Base-by-base conservation (phyloP, 2,797 vertebrate genomes). In the Carduelis carduelis region DNA sequence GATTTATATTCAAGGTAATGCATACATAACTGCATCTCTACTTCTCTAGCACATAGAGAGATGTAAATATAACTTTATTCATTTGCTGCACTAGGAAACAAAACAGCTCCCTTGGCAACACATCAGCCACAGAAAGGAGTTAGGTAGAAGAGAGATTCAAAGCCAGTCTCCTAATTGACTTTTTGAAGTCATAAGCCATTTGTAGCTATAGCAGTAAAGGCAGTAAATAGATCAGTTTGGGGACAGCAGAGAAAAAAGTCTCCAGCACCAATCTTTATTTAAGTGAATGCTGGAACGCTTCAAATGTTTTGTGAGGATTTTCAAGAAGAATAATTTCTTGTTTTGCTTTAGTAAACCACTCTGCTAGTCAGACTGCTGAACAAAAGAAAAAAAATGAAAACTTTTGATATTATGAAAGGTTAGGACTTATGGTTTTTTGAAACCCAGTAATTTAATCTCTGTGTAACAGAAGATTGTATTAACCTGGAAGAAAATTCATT, bases 1-100 rank as follows among this genome's bases (percentile, higher is more conserved):
- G 72, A 97, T 95, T 96, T 96, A 95, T 96, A 92, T 95, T 96
- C 94, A 91, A 96, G 94, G 89, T 97, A 95, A 96, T 88, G 83
- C 85, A 96, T 95, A 85, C 55, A 92, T 90, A 94, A 90, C 89
- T 75, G 83, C 83, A 92, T 96, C 89, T 94, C 87, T 93, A 93
- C 96, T 96, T 96, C 94, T 94, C 78, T 43, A 94, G 90, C 81
- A 84, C 76, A 86, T 12, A 83, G 65, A 1, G 0, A 57, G 75
- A 88, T 89, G 75, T 71, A 94, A 93, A 95, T 91, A 89, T 93
- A 94, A 79, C 83, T 94, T 91, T 91, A 95, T 91, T 95, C 63
- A 39, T 96, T 85, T 96, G 66, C 94, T 77, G 47, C 82, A 70
- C 65, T 72, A 87, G 72, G 87, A 96, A 96, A 96, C 86, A 94